Evolutionary conservation across 64 coral and sea anemone genomes (phyloP), one percentile per base, ranked within the genome.

Genomic region (Montipora efflorescens): DNA sequence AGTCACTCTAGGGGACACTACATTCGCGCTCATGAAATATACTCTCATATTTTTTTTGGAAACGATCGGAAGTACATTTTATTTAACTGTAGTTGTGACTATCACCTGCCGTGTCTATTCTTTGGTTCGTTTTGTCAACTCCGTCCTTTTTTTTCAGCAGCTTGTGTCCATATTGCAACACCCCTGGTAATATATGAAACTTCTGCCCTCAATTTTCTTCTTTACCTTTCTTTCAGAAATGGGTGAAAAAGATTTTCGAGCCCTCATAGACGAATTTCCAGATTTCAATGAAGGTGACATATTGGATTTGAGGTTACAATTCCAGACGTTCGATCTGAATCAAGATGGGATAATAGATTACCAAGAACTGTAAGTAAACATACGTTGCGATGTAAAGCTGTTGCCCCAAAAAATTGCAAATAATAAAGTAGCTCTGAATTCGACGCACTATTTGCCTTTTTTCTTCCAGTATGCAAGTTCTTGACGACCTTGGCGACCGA

Each of bases 261-360:
- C 61, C 9, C 59, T 98, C 46, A 84, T 74, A 57, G 28, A 80
- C 48, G 85, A 94, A 61, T 98, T 84, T 84, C 93, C 96, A 14
- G 84, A 70, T 45, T 98, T 98, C 59, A 90, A 94, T 4, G 88
- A 91, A 47, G 49, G 57, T 45, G 96, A 98, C 23, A 95, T 98
- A 77, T 45, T 84, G 77, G 96, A 98, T 68, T 91, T 98, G 12
- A 88, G 90, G 84, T 67, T 98, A 16, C 96, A 98, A 77, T 98
- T 94, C 62, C 96, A 95, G 18, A 98, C 93, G 7, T 98, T 98
- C 86, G 96, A 98, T 75, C 80, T 98, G 5, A 98, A 98, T 55
- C 96, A 98, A 89, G 96, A 98, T 92, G 96, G 96, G 13, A 85
- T 98, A 53, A 98, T 98, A 23, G 96, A 98, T 58, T 98, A 82